phyloP scores from a whole-genome alignment of 2,113 vertebrate genomes.

The Hippocampus mohnikei region DNA sequence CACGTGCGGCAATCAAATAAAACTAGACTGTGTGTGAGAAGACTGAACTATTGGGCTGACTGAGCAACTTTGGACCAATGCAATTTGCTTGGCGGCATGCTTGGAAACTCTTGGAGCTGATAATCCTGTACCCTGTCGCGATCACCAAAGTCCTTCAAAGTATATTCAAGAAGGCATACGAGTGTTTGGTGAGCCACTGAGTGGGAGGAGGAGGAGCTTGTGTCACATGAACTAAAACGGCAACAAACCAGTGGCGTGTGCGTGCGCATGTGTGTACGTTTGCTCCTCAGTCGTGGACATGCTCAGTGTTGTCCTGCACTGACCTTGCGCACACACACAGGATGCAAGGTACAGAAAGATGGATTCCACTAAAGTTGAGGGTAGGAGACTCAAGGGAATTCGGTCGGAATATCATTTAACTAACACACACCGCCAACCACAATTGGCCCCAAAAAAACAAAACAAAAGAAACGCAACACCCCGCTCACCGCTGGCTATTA shows the following conservation, averaged over 20 bases:
- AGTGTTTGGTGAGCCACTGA: constrained; percentile 39
- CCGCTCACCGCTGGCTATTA: neutral
- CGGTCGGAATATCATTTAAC: constrained; percentile 12
- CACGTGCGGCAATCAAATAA: constrained; percentile 47
- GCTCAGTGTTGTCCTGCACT: constrained; percentile 26
- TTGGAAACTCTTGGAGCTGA: constrained; percentile 24
- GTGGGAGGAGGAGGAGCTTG: constrained; percentile 18
- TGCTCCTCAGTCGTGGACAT: constrained; percentile 27
- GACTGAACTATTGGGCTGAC: neutral
- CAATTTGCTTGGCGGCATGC: constrained; percentile 5
- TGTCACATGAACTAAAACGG: constrained; percentile 46
- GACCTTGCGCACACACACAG: constrained; percentile 19
- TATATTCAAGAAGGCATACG: constrained; percentile 48
- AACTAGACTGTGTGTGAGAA: constrained; percentile 62
- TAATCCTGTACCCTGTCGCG: constrained; percentile 61
- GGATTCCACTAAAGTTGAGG: constrained; percentile 18
- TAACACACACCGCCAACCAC: constrained; percentile 8
- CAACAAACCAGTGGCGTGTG: constrained; percentile 16
- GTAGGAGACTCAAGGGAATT: constrained; percentile 14
- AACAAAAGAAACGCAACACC: neutral
- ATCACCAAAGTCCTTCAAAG: constrained; percentile 50
- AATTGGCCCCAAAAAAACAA: neutral
- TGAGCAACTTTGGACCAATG: neutral
- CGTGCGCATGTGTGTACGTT: neutral
- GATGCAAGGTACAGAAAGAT: constrained; percentile 47